phyloP scores from a whole-genome alignment of 1,140 invertebrate species.

The Lutraria rhynchaena region DNA sequence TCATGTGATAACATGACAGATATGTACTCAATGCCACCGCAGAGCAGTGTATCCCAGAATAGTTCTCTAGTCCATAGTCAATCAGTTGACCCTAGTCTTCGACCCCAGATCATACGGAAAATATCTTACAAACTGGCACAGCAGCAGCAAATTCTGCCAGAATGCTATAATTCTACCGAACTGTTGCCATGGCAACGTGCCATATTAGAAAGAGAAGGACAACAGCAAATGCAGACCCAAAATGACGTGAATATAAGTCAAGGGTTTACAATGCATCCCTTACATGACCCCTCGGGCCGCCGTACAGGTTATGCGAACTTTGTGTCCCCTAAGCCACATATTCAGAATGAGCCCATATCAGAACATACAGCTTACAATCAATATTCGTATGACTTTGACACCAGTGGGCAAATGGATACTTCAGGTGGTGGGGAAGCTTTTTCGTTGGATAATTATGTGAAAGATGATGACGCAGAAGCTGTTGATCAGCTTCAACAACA shows the following conservation, averaged over 20 bases:
- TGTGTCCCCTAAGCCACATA: constrained; percentile 6
- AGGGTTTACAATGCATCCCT: constrained; percentile 6
- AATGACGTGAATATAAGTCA: constrained; percentile 1
- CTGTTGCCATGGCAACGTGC: constrained; percentile 60
- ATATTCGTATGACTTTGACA: constrained; percentile 25
- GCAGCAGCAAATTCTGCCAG: constrained; percentile 86
- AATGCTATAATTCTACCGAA: constrained; percentile 21
- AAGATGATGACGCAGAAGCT: background rate
- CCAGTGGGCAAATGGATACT: constrained; percentile 31
- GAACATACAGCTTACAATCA: constrained; percentile 29
- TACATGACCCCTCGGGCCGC: constrained; percentile 17
- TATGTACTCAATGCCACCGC: background rate
- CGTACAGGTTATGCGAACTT: constrained; percentile 32
- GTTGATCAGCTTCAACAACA: background rate
- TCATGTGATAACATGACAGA: constrained; percentile 38
- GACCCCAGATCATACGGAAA: constrained; percentile 89
- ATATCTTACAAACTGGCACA: constrained; percentile 91
- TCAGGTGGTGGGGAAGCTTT: constrained; percentile 2
- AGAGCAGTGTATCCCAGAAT: constrained; percentile 20
- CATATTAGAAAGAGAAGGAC: constrained; percentile 33
- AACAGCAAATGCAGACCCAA: background rate
- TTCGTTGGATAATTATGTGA: constrained; percentile 15
- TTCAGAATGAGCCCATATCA: constrained; percentile 38
- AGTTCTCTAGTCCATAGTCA: constrained; percentile 41
- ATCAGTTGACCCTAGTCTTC: constrained; percentile 63